A percentile compares a stretch with the other conserved stretches of the same genome.
These are phyloP conservation scores for Artibeus lituratus DNA, from an alignment of 2,797 vertebrate genomes.

Conservation along the genomic window DNA sequence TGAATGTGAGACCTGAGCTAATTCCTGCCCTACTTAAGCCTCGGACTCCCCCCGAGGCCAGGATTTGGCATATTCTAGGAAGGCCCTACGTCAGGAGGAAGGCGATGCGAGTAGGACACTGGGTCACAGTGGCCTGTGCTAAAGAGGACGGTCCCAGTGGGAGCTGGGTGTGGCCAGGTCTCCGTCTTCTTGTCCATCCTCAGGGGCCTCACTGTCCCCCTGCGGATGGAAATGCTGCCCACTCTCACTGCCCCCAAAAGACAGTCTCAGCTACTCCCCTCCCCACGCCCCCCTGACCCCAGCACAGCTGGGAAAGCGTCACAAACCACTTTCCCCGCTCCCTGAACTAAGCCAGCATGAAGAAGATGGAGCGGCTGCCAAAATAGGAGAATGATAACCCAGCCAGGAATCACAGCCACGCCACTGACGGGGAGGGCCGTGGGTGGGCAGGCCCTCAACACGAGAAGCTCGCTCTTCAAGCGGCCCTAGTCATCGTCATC, in stretches of 20 bases:
- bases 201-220: neutral
- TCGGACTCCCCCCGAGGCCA: neutral
- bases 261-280: neutral
- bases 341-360: neutral
- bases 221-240: neutral
- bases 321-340: neutral
- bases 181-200: accelerated
- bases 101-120: neutral
- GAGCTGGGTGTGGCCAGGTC: neutral
- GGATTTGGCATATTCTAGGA: neutral
- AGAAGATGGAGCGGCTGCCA: neutral
- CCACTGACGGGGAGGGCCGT: accelerated
- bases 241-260: neutral
- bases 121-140: neutral
- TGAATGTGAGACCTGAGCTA: neutral
- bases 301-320: neutral
- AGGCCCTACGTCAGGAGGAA: neutral
- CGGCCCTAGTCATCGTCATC: accelerated
- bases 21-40: neutral
- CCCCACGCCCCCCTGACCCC: neutral
- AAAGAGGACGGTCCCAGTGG: neutral
- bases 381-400: neutral
- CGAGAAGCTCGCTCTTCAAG: neutral
- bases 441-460: neutral
- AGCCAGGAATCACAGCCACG: neutral